A percentile compares a stretch with the other conserved stretches of the same genome.
Evolutionary conservation across 2,113 vertebrate species (phyloP).

Genomic region (Brachyhypopomus gauderio): DNA sequence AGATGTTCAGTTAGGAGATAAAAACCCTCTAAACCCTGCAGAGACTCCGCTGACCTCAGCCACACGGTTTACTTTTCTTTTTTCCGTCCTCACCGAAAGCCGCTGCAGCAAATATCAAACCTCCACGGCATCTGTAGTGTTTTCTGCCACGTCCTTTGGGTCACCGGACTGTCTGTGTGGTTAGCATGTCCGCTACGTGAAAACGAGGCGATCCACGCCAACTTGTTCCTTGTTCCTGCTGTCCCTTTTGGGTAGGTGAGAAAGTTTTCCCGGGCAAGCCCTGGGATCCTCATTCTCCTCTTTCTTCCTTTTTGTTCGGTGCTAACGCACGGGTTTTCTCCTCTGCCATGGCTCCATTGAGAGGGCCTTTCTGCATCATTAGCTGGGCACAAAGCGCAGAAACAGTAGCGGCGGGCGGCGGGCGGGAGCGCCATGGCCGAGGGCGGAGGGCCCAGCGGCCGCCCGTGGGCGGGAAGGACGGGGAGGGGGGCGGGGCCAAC

Average conservation of each 20-base stretch:
- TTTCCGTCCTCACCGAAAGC: not conserved
- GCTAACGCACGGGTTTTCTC: slow-evolving; percentile 6
- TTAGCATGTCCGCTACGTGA: not conserved
- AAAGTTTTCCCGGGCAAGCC: not conserved
- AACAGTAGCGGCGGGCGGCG: slow-evolving; percentile 15
- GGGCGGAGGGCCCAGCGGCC: slow-evolving; percentile 4
- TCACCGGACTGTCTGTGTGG: too few relatives aligned
- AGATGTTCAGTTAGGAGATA: not conserved
- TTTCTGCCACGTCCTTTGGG: too few relatives aligned
- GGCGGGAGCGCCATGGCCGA: not conserved
- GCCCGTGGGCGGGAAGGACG: slow-evolving; percentile 4
- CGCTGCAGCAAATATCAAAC: not conserved
- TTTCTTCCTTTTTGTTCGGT: not conserved
- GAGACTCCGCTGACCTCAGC: not conserved
- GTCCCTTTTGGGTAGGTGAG: not conserved
- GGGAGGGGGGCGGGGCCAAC: not conserved
- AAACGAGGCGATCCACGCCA: not conserved
- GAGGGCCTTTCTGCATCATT: slow-evolving; percentile 32
- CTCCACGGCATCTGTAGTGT: too few relatives aligned
- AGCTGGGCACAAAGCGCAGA: slow-evolving; percentile 30
- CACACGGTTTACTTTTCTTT: not conserved
- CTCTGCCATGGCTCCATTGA: slow-evolving; percentile 13
- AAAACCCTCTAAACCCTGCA: not conserved
- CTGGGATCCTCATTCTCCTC: not conserved
- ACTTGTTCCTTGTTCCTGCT: not conserved